Base-by-base conservation (phyloP, 2,888 invertebrate species). In the Nomada flava region DNA sequence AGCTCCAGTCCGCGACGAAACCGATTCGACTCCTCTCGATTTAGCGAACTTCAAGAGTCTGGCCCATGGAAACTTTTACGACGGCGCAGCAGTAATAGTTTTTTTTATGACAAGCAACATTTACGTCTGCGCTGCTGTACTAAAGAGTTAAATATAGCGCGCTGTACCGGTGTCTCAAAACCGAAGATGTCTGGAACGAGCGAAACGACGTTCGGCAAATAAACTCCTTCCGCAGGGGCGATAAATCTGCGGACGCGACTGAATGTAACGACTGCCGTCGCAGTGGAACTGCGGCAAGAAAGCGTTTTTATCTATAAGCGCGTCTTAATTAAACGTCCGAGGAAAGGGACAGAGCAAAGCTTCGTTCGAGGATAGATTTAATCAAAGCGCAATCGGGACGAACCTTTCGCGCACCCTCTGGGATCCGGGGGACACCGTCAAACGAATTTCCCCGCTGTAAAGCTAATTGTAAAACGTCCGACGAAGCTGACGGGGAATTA, bases 321-420 rank as follows among this genome's bases (percentile, higher is more conserved):
- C 42, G 9, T 55, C 42, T 69, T 69, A 69, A 69, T 69, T 44
- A 44, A 57, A 69, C 26, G 57, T 42, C 68, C 18, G 23, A 13
- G 7, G 69, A 42, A n/a, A 26, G 42, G 71, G 23, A 42, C 47
- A 23, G 26, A 42, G 23, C 26, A 42, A 53, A 44, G 55, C 26
- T 50, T 1, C 64, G 29, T 50, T 64, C 36, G 26, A 52, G 50
- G 50, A 64, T 64, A 50, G 26, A 64, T 73, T 73, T 64, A 73
- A 73, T 73, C 55, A 57, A 36, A 64, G 42, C 26, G 15, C 23
- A 44, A 63, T 62, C 26, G n/a, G 44, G 29, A n/a, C 18, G n/a
- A 13, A 57, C 23, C 47, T 2, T 47, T 47, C 3, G 15, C 47
- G 47, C 47, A 13, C 13, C 15, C 13, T 1, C 47, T 13, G 15